Percentiles rank a stretch among this genome's conserved stretches.
These are phyloP conservation scores for Sclerodermus sp. DNA, from an alignment of 2,888 invertebrate genomes.

Conservation along the genomic window DNA sequence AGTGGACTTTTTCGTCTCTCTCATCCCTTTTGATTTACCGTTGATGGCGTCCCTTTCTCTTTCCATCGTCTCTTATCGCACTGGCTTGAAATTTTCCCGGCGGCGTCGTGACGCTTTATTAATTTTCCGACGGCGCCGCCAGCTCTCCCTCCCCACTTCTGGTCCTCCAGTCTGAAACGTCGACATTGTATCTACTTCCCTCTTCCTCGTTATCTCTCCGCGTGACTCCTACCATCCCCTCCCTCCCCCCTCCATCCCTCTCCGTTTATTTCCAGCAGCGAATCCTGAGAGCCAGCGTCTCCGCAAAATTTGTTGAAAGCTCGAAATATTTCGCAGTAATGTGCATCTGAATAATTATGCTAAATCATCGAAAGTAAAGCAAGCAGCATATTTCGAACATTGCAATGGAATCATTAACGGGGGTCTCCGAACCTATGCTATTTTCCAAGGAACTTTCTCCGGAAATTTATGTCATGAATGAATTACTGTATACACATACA, in stretches of 20 bases:
- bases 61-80: neutral
- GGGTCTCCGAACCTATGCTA: too few species aligned
- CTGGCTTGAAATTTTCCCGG: constrained; percentile 20
- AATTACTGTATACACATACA: too few species aligned
- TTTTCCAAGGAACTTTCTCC: too few species aligned
- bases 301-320: too few species aligned
- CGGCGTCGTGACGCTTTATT: constrained; percentile 32
- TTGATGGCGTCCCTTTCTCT: neutral
- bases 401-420: too few species aligned
- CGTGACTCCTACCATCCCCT: constrained; percentile 2
- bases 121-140: constrained; percentile 29
- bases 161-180: neutral
- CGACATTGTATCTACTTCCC: constrained; percentile 13
- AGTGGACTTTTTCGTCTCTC: neutral
- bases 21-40: neutral
- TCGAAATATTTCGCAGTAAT: too few species aligned
- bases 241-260: neutral
- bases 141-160: constrained; percentile 3
- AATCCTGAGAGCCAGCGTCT: too few species aligned
- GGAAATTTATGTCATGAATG: too few species aligned
- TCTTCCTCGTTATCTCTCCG: neutral
- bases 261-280: too few species aligned
- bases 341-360: too few species aligned
- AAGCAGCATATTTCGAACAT: too few species aligned
- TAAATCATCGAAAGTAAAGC: too few species aligned